phyloP scores from a whole-genome alignment of 2,888 invertebrate species.

The Eugnorisma glareosa region DNA sequence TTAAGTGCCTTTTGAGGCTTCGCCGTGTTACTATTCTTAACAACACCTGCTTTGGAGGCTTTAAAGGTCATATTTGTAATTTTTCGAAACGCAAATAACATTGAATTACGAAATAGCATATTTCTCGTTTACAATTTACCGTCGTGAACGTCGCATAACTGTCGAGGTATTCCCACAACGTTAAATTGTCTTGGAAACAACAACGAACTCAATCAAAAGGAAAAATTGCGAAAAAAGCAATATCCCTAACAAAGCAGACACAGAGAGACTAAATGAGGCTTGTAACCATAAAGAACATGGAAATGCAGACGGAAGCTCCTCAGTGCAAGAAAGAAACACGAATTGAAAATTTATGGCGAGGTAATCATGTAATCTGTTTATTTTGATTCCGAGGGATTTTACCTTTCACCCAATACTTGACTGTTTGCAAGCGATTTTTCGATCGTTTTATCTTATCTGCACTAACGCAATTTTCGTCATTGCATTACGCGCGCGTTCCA shows the following conservation, averaged over 20 bases:
- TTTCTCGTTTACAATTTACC: constrained; percentile 52
- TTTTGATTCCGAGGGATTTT: constrained; percentile 29
- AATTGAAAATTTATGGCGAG: constrained; percentile 48
- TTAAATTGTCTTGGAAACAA: constrained; percentile 55
- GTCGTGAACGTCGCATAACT: constrained; percentile 34
- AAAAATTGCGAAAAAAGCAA: constrained; percentile 62
- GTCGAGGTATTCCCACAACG: constrained; percentile 55
- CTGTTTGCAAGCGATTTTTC: constrained; percentile 38
- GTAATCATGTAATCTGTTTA: constrained; percentile 59
- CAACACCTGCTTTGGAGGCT: constrained; percentile 24
- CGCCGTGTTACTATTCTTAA: constrained; percentile 31
- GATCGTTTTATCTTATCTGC: constrained; percentile 53
- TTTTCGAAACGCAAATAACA: constrained; percentile 41
- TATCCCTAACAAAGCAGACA: constrained; percentile 58
- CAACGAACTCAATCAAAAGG: constrained; percentile 62
- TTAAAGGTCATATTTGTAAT: constrained; percentile 26
- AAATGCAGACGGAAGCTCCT: constrained; percentile 58
- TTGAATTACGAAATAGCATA: constrained; percentile 43
- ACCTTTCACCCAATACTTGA: constrained; percentile 14
- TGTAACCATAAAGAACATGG: constrained; percentile 61
- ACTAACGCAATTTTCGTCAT: constrained; percentile 56
- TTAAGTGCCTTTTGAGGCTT: constrained; percentile 42
- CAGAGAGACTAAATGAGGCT: constrained; percentile 66
- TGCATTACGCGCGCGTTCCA: constrained; percentile 47
- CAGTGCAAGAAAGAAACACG: constrained; percentile 49